Base-by-base conservation (phyloP, 2,113 vertebrate species). In the Numenius arquata region DNA sequence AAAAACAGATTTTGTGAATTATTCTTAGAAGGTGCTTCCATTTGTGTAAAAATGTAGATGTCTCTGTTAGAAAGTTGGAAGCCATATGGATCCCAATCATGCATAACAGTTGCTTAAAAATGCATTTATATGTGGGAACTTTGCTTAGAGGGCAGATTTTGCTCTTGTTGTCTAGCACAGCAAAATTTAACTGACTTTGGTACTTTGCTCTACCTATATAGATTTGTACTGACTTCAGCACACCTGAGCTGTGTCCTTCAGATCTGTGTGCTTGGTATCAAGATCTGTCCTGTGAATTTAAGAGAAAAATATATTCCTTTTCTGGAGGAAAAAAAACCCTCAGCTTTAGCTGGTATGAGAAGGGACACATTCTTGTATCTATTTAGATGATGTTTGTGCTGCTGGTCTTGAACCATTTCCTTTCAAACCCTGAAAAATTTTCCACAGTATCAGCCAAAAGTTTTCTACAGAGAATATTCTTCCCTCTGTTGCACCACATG, bases 21-120 rank as follows among this genome's bases (percentile, higher is more conserved):
- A 55, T 66, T 84, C 36, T 77, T 62, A 55, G 12, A 36, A 62
- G n/a, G 27, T 45, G 6, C 17, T 81, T 80, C 50, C 23, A 70
- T 88, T 96, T 88, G 8, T 81, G 38, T 74, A 79, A 90, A 85
- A 90, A 85, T 63, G 20, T 38, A 95, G 56, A 83, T 72, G n/a
- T 65, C 30, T 95, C 47, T 83, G 8, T 61, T 63, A 79, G 52
- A 90, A 95, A 6, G 1, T 34, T 85, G 62, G 74, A 81, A 96
- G 52, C 52, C 91, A 78, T 92, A 92, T 89, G 85, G 93, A 75
- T 68, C 32, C 26, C n/a, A 68, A 7, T 89, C 48, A 55, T 77
- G 67, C 65, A 52, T 89, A 88, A 85, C 58, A 43, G 13, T 72
- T 84, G 70, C 68, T 95, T 82, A 89, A 89, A 81, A 93, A 76